Base-by-base conservation (phyloP, 2,113 vertebrate species). In the Cebidichthys violaceus region DNA sequence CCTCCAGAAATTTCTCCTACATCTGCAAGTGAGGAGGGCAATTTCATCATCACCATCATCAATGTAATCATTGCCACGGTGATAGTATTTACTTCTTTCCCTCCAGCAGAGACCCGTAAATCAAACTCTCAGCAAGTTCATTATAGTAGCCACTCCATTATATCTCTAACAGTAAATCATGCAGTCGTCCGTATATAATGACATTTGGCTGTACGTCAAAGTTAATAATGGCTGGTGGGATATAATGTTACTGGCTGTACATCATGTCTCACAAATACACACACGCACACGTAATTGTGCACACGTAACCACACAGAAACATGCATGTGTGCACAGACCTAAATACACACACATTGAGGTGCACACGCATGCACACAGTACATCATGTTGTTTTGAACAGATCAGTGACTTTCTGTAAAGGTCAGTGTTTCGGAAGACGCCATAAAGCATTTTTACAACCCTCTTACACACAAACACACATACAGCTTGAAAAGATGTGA, bases 151-250 rank as follows among this genome's bases (percentile, higher is more conserved):
- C 74, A 78, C 87, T 93, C 86, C 82, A 86, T 90, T 91, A 90
- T 86, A 80, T 85, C 79, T 87, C 69, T 2, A 70, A 75, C 82
- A 41, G 79, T 93, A 90, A 88, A 90, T 94, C 93, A 93, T 77
- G 86, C 89, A 88, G 89, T 81, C 81, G 70, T 84, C 84, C 87
- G 66, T 88, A 86, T 83, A 86, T 88, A 86, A 90, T 37, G 66
- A 90, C 84, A 74, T 90, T 90, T 83, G 90, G 89, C 88, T 90
- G 87, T 85, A 69, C 85, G 88, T 92, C 90, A 90, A 50, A 85
- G 74, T 92, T 93, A 94, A 93, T 88, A 90, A 91, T 83, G 80
- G 88, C 85, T 87, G 84, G 69, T 89, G 82, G 88, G 84, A 45
- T 78, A 66, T 77, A 88, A 88, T 81, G 89, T 76, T 75, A 61